Evolutionary conservation across 2,113 vertebrate genomes (phyloP), one percentile per base, ranked within the genome.

Genomic region (Anarrhichthys ocellatus): DNA sequence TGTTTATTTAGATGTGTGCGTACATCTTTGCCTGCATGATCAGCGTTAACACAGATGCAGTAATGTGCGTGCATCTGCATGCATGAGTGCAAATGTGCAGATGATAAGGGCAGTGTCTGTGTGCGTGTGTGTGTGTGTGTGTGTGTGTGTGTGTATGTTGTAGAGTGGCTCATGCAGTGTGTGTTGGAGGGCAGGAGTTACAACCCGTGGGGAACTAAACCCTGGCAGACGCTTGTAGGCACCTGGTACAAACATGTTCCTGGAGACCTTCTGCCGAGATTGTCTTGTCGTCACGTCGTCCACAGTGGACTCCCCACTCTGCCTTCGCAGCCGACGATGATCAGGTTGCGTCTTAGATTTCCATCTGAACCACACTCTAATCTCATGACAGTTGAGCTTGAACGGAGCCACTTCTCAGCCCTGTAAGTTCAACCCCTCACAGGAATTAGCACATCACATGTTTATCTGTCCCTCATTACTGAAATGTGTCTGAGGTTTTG

Each of bases 281-380:
- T 86, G 88, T 90, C 91, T 92, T 94, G 94, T 95, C 93, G 76
- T 89, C 91, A 89, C 86, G 42, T 92, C 76, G 62, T 91, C 91
- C 89, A 70, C 87, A 71, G 92, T 83, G 90, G 91, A 92, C 89
- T 90, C 85, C 78, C 91, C 85, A 62, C 83, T 88, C 86, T 65
- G 86, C 86, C 85, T 69, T 81, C 76, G 32, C 67, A 78, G 80
- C 82, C 79, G 63, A 56, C 18, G 73, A 70, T 62, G 86, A 91
- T 92, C 87, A 42, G 27, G 88, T 92, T 91, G 91, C 91, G 20
- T 94, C 92, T 95, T 94, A 88, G 87, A 87, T 94, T 94, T 94
- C 93, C 88, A 84, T 92, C 88, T 91, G 84, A 91, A 78, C 85
- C 76, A 79, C 54, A 40, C 85, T 92, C 91, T 92, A 90, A 92